Conservation (phyloP, 1,140 invertebrate species). For the Diorhabda elongata region DNA sequence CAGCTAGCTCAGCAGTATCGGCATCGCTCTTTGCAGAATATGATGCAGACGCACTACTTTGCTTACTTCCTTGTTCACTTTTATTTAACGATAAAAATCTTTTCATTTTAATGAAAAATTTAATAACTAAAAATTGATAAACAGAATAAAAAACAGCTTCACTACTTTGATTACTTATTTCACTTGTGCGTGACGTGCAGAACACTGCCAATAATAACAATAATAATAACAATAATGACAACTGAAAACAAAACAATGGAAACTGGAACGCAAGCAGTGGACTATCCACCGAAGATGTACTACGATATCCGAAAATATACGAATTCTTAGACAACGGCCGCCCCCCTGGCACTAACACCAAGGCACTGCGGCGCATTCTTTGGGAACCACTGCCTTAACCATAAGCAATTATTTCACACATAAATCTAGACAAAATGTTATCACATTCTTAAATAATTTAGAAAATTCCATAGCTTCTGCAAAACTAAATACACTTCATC, state of each 20-base stretch:
- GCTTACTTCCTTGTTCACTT: conserved; percentile 4
- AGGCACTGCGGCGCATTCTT: no score
- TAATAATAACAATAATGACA: no score
- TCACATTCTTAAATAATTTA: no score
- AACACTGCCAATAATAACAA: not conserved
- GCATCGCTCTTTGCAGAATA: conserved; percentile 2
- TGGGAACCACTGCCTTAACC: no score
- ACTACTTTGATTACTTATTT: conserved; percentile 1
- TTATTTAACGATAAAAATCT: conserved; percentile 3
- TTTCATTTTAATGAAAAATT: conserved; percentile 4
- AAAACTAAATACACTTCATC: no score
- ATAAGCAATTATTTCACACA: no score
- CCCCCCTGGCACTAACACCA: no score
- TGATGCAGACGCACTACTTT: conserved; percentile 1
- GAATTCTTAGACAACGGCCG: no score
- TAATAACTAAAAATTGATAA: not conserved
- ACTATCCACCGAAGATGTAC: no score
- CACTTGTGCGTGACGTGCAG: not conserved
- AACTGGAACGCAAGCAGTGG: not conserved
- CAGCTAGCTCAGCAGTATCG: not conserved
- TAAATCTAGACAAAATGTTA: no score
- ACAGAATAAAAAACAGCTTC: not conserved
- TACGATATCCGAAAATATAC: no score
- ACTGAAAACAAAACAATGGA: not conserved
- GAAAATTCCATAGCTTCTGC: no score